Evolutionary conservation across 2,888 invertebrate species (phyloP).

Genomic region (Volucella inanis): DNA sequence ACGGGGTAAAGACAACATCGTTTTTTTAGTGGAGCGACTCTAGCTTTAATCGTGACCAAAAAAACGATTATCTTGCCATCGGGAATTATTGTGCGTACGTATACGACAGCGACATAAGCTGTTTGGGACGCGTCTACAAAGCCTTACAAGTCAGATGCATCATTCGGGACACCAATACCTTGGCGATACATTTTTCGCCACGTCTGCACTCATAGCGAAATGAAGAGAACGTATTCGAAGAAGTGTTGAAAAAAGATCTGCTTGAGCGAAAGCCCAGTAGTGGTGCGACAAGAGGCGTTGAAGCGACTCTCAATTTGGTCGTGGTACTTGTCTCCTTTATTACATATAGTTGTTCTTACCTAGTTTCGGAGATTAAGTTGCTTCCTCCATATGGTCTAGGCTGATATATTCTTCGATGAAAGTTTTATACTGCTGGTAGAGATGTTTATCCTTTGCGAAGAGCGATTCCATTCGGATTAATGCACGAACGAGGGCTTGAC

Average conservation of each 20-base stretch:
- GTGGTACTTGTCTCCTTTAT: conserved; percentile 51
- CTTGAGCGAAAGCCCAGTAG: too few relatives aligned
- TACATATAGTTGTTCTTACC: conserved; percentile 27
- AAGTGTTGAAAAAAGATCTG: conserved; percentile 61
- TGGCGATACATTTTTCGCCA: conserved; percentile 60
- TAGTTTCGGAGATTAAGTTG: background rate
- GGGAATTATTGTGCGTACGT: conserved; percentile 23
- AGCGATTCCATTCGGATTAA: conserved; percentile 43
- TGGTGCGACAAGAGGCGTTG: too few relatives aligned
- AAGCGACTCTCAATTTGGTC: conserved; percentile 48
- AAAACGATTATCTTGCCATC: conserved; percentile 13
- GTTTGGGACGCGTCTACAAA: conserved; percentile 41
- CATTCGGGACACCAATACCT: conserved; percentile 26
- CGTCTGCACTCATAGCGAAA: conserved; percentile 59
- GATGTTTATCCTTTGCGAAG: conserved; percentile 5
- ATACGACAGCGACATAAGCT: conserved; percentile 37
- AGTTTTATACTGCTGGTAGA: conserved; percentile 21
- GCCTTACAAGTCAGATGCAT: conserved; percentile 21
- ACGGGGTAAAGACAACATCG: conserved; percentile 32
- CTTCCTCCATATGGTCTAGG: conserved; percentile 45
- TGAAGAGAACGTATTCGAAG: conserved; percentile 49
- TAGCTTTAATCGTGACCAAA: conserved; percentile 31
- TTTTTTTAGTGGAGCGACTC: conserved; percentile 29
- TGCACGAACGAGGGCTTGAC: conserved; percentile 34
- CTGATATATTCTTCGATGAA: conserved; percentile 45